A percentile compares a stretch with the other conserved stretches of the same genome.
Conservation (phyloP, 2,797 vertebrate genomes). For the Choloepus didactylus region DNA sequence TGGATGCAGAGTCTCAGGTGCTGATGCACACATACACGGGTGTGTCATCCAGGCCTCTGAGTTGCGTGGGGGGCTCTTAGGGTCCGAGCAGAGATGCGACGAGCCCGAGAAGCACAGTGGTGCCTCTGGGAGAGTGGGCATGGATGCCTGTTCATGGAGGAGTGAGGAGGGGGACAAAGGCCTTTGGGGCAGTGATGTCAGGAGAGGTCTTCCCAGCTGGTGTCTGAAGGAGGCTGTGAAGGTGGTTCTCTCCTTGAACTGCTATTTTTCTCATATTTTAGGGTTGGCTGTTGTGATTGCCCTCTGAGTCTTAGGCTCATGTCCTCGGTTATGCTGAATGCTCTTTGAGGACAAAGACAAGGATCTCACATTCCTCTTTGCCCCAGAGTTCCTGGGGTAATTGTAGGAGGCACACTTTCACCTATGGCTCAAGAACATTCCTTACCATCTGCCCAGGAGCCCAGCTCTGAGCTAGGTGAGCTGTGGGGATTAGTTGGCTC, state of each 20-base stretch:
- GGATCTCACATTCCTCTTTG: background rate
- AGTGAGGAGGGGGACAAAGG: background rate
- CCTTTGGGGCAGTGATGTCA: background rate
- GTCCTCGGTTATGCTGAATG: background rate
- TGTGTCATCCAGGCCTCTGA: background rate
- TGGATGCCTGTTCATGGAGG: background rate
- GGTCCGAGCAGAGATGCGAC: background rate
- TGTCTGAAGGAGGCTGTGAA: background rate
- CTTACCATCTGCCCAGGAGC: background rate
- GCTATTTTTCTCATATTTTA: background rate
- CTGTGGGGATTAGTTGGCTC: background rate
- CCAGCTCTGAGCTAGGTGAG: background rate
- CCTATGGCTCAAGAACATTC: background rate
- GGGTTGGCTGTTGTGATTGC: background rate
- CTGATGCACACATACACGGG: background rate
- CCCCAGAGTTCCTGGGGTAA: background rate
- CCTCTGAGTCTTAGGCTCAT: background rate
- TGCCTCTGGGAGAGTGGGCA: background rate
- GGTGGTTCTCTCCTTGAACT: background rate
- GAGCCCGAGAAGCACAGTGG: background rate
- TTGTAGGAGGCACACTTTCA: background rate
- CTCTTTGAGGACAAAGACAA: background rate
- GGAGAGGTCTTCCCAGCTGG: background rate
- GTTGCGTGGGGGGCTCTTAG: background rate
- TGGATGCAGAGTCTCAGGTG: fast-evolving